Evolutionary conservation across 2,797 vertebrate genomes (phyloP).

Genomic region (Eospalax fontanierii): DNA sequence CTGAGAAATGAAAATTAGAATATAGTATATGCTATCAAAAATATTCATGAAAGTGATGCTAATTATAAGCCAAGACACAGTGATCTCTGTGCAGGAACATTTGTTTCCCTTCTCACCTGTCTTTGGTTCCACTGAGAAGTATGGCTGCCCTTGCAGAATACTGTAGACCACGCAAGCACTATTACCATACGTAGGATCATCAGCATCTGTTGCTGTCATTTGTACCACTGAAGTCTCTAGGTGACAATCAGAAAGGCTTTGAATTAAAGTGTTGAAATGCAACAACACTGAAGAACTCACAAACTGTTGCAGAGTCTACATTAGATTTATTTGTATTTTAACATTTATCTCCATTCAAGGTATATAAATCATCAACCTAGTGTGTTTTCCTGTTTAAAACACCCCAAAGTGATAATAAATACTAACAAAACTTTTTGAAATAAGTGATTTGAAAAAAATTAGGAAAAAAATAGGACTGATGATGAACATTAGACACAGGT

Average conservation of each 20-base stretch:
- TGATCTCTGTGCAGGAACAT: background rate
- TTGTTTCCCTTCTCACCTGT: conserved; percentile 91
- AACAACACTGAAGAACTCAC: background rate
- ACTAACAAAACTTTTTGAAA: background rate
- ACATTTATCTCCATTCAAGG: background rate
- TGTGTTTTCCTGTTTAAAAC: background rate
- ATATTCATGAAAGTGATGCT: background rate
- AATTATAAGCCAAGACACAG: background rate
- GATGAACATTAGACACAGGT: background rate
- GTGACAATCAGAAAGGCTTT: conserved; percentile 70
- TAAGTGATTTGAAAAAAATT: background rate
- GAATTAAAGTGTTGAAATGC: conserved; percentile 54
- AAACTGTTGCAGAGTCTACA: background rate
- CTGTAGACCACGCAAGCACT: conserved; percentile 98
- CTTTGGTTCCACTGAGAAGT: conserved; percentile 98
- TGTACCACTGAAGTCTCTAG: conserved; percentile 97
- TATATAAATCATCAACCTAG: background rate
- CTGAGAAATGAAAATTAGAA: conserved; percentile 53
- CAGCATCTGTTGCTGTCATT: conserved; percentile 97
- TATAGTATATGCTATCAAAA: background rate
- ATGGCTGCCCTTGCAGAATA: conserved; percentile 97
- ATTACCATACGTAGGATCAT: conserved; percentile 98
- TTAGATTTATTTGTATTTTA: background rate
- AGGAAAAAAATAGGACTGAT: background rate
- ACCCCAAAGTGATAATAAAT: background rate